Conservation (phyloP, 92 coral and sea anemone species). For the Phymanthus crucifer region DNA sequence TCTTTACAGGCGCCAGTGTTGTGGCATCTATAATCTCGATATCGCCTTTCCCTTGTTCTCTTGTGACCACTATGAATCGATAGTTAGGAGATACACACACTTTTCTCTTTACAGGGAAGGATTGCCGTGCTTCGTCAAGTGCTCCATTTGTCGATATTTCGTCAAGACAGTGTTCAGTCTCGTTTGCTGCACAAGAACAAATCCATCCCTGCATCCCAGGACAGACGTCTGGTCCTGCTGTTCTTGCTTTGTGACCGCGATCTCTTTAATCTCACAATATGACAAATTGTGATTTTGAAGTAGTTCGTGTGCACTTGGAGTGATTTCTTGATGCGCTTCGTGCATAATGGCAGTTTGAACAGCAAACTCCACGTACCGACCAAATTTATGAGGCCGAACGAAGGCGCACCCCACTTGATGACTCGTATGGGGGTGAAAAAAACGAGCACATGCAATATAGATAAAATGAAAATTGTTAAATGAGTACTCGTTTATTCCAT, state of each 20-base stretch:
- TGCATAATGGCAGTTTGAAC: neutral
- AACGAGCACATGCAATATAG: too few relatives aligned
- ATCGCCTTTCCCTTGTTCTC: neutral
- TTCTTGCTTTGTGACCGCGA: neutral
- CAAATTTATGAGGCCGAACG: neutral
- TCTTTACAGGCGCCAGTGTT: neutral
- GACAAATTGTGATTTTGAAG: neutral
- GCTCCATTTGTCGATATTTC: neutral
- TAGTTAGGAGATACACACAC: neutral
- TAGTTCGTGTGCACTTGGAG: neutral
- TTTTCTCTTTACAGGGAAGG: neutral
- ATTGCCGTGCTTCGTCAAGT: too few relatives aligned
- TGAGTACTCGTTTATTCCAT: neutral
- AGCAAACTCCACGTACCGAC: neutral
- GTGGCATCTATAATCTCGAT: conserved; percentile 1
- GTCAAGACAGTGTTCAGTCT: neutral
- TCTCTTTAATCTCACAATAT: neutral
- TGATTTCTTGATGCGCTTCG: neutral
- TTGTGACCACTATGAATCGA: conserved; percentile 1
- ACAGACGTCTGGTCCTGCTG: neutral
- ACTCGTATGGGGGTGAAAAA: neutral
- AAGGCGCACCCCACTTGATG: neutral
- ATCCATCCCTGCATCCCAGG: neutral
- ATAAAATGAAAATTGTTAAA: neutral
- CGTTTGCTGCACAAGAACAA: neutral